Percentiles rank a stretch among this genome's conserved stretches.
These are phyloP conservation scores for Acestrorhynchus altus DNA, from an alignment of 2,797 vertebrate genomes.

Conservation along the genomic window DNA sequence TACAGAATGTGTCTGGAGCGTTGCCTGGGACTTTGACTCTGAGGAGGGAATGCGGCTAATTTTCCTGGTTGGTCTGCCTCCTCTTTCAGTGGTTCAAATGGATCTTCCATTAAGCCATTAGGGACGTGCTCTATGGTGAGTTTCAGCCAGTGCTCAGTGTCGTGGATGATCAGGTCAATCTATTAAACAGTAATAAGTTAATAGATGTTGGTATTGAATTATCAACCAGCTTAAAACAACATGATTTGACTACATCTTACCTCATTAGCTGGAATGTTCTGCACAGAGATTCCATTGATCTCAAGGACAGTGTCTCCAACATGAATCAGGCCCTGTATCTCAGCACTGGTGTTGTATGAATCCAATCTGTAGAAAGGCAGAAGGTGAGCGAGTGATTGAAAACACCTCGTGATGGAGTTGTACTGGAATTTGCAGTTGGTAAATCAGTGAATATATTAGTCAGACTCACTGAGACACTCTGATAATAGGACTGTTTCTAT, in stretches of 20 bases:
- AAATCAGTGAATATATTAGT: neutral
- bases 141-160: constrained; percentile 89
- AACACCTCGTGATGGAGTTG: neutral
- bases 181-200: constrained; percentile 63
- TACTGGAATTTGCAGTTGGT: neutral
- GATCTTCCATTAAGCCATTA: constrained; percentile 60
- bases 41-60: constrained; percentile 60
- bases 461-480: constrained; percentile 88
- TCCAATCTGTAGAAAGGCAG: constrained; percentile 79
- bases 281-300: constrained; percentile 90
- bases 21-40: constrained; percentile 69
- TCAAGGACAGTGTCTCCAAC: constrained; percentile 91
- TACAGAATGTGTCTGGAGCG: constrained; percentile 83
- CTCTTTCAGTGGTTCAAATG: constrained; percentile 56
- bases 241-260: constrained; percentile 67
- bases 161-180: constrained; percentile 90
- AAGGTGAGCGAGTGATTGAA: neutral
- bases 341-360: constrained; percentile 80
- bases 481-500: constrained; percentile 77
- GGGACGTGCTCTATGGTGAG: constrained; percentile 93
- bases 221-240: no score
- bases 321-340: constrained; percentile 90
- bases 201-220: no score
- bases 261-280: constrained; percentile 87
- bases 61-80: constrained; percentile 66